Base-by-base conservation (phyloP, 2,888 invertebrate species). In the Sminthurinus aureus region DNA sequence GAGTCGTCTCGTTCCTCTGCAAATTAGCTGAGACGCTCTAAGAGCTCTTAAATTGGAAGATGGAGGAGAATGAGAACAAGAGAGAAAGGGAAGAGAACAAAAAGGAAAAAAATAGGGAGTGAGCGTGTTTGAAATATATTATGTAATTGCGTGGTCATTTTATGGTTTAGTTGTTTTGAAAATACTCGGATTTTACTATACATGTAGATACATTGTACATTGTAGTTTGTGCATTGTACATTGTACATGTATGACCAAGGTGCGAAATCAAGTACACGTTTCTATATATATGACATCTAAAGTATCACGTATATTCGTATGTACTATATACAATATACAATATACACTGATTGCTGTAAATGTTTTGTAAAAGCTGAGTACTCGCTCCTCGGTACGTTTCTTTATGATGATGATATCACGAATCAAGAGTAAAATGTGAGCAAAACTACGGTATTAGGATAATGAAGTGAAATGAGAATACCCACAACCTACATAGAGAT, bases 141-240 rank as follows among this genome's bases (percentile, higher is more conserved):
- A 13, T 24, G 71, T 71, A 71, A 71, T 71, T 71, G 24, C 71
- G 71, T 22, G 71, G 71, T 71, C 71, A 71, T 24, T 71, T 22
- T 13, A 58, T 58, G 58, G 58, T 58, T 58, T 18, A 58, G 58
- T 18, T 58, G 58, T 58, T 58, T 58, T 15, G 58, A 11, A 58
- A 58, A 58, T 58, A 58, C 58, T 13, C 58, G 58, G 58, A 58
- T 15, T 58, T 58, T 58, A 58, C 58, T 13, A 58, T 18, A 58
- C 4, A 58, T 58, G 58, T 6, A 4, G 3, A 38, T 4, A 4
- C 38, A 38, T 4, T 6, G 38, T 6, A 4, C 38, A 38, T 4
- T 38, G 38, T 38, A 38, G n/a, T n/a, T n/a, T n/a, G n/a, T n/a
- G n/a, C 38, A 38, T 38, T 38, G 38, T 38, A 58, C 58, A 58